These are phyloP conservation scores for Caenorhabditis sinica DNA, from an alignment of 2,888 invertebrate genomes.

Conservation along the genomic window DNA sequence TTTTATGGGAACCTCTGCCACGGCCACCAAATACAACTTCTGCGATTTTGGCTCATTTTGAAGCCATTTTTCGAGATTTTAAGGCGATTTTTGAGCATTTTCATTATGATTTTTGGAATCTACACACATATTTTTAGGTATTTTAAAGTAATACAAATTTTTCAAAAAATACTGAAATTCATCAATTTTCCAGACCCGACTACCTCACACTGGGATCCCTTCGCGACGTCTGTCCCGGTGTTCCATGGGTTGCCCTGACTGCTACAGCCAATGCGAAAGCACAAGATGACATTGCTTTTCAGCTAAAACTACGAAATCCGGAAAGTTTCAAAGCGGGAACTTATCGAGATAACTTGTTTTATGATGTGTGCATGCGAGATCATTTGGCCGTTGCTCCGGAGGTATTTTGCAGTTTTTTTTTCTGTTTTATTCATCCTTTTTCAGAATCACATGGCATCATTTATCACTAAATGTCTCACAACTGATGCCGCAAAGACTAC, in stretches of 20 bases:
- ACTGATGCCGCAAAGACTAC: neutral
- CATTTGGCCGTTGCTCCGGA: constrained; percentile 85
- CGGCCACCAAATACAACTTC: too few species aligned
- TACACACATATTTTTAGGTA: too few species aligned
- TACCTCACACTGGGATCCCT: constrained; percentile 92
- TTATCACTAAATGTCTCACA: constrained; percentile 69
- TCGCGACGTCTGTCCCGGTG: constrained; percentile 87
- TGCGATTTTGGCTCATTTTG: too few species aligned
- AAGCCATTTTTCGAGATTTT: too few species aligned
- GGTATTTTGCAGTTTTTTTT: constrained; percentile 44
- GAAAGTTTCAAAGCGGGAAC: constrained; percentile 87
- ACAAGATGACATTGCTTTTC: constrained; percentile 90
- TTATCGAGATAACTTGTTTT: constrained; percentile 94
- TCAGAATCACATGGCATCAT: constrained; percentile 86
- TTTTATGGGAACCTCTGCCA: too few species aligned
- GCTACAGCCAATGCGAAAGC: constrained; percentile 93
- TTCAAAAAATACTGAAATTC: neutral
- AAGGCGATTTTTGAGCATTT: too few species aligned
- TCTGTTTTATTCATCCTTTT: neutral
- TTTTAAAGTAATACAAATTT: too few species aligned
- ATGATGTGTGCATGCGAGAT: constrained; percentile 95
- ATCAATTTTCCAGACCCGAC: constrained; percentile 88
- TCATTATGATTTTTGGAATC: too few species aligned
- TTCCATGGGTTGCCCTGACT: constrained; percentile 88
- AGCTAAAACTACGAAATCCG: constrained; percentile 88